phyloP scores from a whole-genome alignment of 2,797 vertebrate genomes.

The Onychomys arenicola region DNA sequence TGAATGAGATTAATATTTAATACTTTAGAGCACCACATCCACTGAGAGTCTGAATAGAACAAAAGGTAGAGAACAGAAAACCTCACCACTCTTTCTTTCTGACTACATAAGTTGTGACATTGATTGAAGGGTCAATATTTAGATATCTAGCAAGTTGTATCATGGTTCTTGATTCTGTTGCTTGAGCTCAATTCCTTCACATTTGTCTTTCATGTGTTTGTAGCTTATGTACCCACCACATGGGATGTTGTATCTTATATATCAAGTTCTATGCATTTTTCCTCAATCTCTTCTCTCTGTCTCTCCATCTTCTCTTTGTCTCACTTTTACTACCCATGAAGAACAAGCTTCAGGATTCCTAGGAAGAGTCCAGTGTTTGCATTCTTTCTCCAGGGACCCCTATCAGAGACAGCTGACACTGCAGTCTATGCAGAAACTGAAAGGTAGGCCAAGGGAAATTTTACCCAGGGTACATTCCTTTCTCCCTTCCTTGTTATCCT shows the following conservation, averaged over 20 bases:
- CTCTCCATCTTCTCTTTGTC: not conserved
- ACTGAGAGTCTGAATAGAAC: not conserved
- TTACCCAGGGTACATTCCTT: not conserved
- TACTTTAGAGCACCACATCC: not conserved
- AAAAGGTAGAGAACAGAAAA: not conserved
- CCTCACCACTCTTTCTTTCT: not conserved
- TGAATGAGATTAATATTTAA: not conserved
- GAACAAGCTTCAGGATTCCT: not conserved
- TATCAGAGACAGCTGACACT: not conserved
- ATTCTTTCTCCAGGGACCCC: no score
- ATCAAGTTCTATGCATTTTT: no score
- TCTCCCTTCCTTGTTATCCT: fast-evolving
- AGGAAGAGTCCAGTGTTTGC: not conserved
- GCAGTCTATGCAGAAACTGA: not conserved
- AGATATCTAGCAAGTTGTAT: not conserved
- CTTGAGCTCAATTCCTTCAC: not conserved
- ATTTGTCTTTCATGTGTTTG: not conserved
- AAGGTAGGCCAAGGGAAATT: not conserved
- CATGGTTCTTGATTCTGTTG: not conserved
- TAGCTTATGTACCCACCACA: not conserved
- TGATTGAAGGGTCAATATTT: not conserved
- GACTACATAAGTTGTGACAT: fast-evolving
- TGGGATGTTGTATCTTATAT: not conserved
- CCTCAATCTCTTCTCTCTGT: fast-evolving
- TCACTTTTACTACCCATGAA: not conserved